Percentiles rank a stretch among this genome's conserved stretches.
These are phyloP conservation scores for Epinephelus malabaricus DNA, from an alignment of 2,797 vertebrate species.

Conservation along the genomic window DNA sequence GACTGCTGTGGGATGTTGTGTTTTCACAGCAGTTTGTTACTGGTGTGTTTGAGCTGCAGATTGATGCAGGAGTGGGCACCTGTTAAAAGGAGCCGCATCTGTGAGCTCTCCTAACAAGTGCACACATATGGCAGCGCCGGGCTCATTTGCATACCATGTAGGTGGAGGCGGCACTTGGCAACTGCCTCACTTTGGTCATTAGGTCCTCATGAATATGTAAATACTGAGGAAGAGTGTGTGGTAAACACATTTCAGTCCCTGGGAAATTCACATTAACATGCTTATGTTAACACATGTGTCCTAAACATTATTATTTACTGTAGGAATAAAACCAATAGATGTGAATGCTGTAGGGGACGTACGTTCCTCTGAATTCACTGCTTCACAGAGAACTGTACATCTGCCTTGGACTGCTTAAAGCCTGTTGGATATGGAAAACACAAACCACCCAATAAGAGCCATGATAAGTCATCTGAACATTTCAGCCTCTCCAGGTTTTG, in stretches of 20 bases:
- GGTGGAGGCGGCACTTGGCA: conserved; percentile 68
- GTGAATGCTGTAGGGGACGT: not conserved
- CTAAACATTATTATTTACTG: not conserved
- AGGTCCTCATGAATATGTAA: conserved; percentile 74
- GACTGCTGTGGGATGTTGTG: not conserved
- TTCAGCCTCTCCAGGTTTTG: not conserved
- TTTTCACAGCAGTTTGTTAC: not conserved
- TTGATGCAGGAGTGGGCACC: conserved; percentile 36
- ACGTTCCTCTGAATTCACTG: not conserved
- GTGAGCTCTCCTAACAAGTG: conserved; percentile 59
- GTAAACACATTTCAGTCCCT: conserved; percentile 28
- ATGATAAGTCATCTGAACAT: not conserved
- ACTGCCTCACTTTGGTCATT: conserved; percentile 71
- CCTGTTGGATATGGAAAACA: not conserved
- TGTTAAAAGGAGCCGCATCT: conserved; percentile 51
- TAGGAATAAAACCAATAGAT: not conserved
- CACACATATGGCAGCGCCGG: conserved; percentile 58
- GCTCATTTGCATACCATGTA: conserved; percentile 71
- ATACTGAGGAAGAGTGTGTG: not conserved
- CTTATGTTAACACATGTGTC: not conserved
- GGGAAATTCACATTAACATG: conserved; percentile 12
- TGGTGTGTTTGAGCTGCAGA: conserved; percentile 11
- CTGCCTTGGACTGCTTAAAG: not conserved
- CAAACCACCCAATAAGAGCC: not conserved
- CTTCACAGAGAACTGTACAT: not conserved